Evolutionary conservation across 2,888 invertebrate genomes (phyloP).

Genomic region (Netelia virgata): DNA sequence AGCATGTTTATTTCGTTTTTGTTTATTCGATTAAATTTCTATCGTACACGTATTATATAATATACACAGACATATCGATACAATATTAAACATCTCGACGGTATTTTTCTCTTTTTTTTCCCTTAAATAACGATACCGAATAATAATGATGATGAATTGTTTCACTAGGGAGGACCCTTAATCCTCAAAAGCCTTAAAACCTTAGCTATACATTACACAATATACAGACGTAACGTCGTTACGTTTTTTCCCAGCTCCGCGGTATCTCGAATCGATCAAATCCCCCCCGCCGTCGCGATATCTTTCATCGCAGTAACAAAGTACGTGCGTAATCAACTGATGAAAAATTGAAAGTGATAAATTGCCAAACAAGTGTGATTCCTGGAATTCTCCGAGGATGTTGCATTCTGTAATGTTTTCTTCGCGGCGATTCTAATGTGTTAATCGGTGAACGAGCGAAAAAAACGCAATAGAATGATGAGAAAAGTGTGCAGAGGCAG

Average conservation of each 20-base stretch:
- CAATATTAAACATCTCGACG: constrained; percentile 68
- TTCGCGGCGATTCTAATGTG: too few relatives aligned
- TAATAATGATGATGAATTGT: constrained; percentile 15
- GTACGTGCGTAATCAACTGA: neutral
- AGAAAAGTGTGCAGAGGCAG: neutral
- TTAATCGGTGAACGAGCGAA: neutral
- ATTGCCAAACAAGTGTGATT: too few relatives aligned
- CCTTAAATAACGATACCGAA: constrained; percentile 9
- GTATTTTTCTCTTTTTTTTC: constrained; percentile 14
- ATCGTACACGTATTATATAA: constrained; percentile 69
- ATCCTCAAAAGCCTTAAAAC: constrained; percentile 58
- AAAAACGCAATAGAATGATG: neutral
- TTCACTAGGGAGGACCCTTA: constrained; percentile 31
- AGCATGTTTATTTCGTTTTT: constrained; percentile 27
- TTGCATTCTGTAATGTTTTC: too few relatives aligned
- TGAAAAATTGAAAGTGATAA: too few relatives aligned
- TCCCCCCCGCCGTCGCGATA: neutral
- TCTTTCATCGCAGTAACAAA: neutral
- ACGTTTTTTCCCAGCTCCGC: constrained; percentile 39
- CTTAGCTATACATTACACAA: constrained; percentile 64
- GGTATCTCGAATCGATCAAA: neutral
- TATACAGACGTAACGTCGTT: constrained; percentile 63
- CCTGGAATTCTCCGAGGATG: too few relatives aligned
- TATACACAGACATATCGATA: constrained; percentile 70
- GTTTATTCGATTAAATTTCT: constrained; percentile 62